phyloP scores from a whole-genome alignment of 2,888 invertebrate species.

The Sinopyrophorus schimmeli region DNA sequence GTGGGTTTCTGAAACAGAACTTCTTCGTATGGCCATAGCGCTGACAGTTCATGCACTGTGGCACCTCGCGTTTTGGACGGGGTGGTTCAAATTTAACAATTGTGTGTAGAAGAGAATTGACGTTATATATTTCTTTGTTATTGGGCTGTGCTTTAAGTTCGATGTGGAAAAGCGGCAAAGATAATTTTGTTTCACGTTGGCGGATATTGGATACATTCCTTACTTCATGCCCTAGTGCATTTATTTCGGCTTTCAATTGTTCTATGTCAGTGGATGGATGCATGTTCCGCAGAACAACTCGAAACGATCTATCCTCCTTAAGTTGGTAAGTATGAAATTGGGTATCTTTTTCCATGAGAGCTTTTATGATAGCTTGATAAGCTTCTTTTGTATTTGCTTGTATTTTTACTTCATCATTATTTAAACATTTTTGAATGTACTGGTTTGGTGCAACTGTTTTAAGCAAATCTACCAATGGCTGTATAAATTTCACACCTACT shows the following conservation, averaged over 20 bases:
- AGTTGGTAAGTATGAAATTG: slow-evolving; percentile 6
- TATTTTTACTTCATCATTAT: slow-evolving; percentile 3
- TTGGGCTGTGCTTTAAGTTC: slow-evolving; percentile 4
- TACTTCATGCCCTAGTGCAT: slow-evolving; percentile 4
- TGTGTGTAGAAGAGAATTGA: background rate
- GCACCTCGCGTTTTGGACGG: slow-evolving; percentile 9
- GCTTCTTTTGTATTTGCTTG: slow-evolving; percentile 1
- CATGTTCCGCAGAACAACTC: slow-evolving; percentile 4
- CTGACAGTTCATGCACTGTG: slow-evolving; percentile 25
- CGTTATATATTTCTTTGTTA: slow-evolving; percentile 7
- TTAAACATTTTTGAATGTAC: background rate
- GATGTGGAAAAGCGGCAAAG: background rate
- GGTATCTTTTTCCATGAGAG: slow-evolving; percentile 1
- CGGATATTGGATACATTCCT: slow-evolving; percentile 5
- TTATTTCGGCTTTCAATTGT: slow-evolving; percentile 3
- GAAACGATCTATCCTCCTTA: slow-evolving; percentile 2
- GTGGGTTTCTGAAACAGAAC: slow-evolving; percentile 17
- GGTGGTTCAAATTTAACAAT: slow-evolving; percentile 12
- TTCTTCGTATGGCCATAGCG: slow-evolving; percentile 22
- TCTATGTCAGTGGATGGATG: slow-evolving; percentile 4
- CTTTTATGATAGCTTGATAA: slow-evolving; percentile 2
- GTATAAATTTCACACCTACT: background rate
- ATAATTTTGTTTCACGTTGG: slow-evolving; percentile 2
- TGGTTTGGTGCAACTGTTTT: background rate
- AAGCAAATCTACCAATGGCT: background rate